Base-by-base conservation (phyloP, 2,113 vertebrate genomes). In the Festucalex cinctus region DNA sequence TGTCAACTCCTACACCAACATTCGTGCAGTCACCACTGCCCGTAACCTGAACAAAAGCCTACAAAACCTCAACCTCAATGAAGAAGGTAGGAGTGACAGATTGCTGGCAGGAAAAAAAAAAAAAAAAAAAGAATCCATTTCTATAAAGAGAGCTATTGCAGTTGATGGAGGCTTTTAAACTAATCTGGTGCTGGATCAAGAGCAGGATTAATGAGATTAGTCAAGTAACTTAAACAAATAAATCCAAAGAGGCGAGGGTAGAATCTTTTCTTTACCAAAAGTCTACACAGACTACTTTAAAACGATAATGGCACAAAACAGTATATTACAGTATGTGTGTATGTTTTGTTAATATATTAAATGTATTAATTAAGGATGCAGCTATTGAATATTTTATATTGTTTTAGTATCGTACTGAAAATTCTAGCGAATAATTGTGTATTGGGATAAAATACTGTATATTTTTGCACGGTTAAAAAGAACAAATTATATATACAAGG, bases 1-100 rank as follows among this genome's bases (percentile, higher is more conserved):
- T 0, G 97, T 98, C 81, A 99, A 97, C 91, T 98, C 97, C 71
- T 98, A 98, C 3, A 96, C 97, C n/a, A 99, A 99, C 89, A 98
- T 99, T 78, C 93, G 97, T 2, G 93, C 96, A 0, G 96, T 94
- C 0, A 94, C 95, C 82, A 95, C 93, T 0, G 93, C 93, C 2
- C 89, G 97, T 68, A 98, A 90, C 91, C 86, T 98, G 75, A 99
- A 99, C 92, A 99, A 99, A 82, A 98, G 96, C 78, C 73, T 99
- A 77, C 97, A 99, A 91, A 99, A 98, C 87, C 96, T 99, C 85
- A 98, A 95, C 88, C 87, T 98, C 79, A 98, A 91, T 0, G 97
- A 99, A 80, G 97, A 99, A 73, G 82, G 97, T 97, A 84, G 88
- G 94, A 28, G 12, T 2, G 43, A 7, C 16, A 26, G 5, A 46